These are phyloP conservation scores for Thera obeliscata DNA, from an alignment of 2,888 invertebrate species.

Conservation along the genomic window DNA sequence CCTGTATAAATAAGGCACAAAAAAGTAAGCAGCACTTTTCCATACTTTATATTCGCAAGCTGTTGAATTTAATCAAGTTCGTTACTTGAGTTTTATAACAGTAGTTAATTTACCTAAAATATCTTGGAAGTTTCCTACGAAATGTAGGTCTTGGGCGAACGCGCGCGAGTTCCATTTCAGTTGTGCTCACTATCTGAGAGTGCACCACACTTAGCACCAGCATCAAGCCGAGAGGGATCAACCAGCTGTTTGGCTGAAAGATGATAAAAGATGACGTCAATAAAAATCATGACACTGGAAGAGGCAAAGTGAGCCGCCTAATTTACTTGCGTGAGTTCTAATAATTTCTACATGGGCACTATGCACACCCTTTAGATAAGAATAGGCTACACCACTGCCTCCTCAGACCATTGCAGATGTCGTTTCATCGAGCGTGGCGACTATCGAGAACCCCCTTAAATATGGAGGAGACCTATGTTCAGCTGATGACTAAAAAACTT, in stretches of 20 bases:
- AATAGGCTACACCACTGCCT: too few relatives aligned
- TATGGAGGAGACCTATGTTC: too few relatives aligned
- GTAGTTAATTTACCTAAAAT: constrained; percentile 61
- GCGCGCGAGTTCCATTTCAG: constrained; percentile 76
- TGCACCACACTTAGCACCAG: constrained; percentile 76
- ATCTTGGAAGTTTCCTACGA: constrained; percentile 70
- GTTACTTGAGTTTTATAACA: not conserved
- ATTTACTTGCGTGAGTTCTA: too few relatives aligned
- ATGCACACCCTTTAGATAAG: too few relatives aligned
- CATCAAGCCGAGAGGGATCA: constrained; percentile 77
- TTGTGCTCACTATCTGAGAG: constrained; percentile 81
- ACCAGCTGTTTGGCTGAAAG: constrained; percentile 73
- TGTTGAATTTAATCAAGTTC: not conserved
- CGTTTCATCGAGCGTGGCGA: too few relatives aligned
- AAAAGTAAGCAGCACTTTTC: not conserved
- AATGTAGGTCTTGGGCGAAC: constrained; percentile 72
- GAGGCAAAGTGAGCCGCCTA: not conserved
- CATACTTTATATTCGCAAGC: not conserved
- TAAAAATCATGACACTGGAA: not conserved
- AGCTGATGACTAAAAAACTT: too few relatives aligned
- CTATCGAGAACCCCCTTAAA: too few relatives aligned
- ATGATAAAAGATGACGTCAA: constrained; percentile 2
- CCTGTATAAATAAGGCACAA: not conserved
- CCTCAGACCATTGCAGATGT: too few relatives aligned
- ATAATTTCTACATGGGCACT: too few relatives aligned